Evolutionary conservation across 2,888 invertebrate species (phyloP).

Genomic region (Dolichopus griseipennis): DNA sequence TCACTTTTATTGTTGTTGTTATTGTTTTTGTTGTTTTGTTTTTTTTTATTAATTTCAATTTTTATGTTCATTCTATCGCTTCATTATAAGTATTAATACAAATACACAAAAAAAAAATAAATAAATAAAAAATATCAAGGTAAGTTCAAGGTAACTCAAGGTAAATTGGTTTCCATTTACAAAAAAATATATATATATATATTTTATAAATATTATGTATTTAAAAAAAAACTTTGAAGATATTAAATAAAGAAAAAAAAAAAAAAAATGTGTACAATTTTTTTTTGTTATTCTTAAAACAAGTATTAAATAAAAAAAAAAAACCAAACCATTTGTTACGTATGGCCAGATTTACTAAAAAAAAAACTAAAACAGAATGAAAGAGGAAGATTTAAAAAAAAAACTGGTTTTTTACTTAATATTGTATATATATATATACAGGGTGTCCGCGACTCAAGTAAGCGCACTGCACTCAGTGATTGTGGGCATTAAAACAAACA

Average conservation of each 20-base stretch:
- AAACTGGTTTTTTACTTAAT: too few species aligned
- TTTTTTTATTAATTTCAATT: not conserved
- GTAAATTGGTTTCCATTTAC: slow-evolving; percentile 3
- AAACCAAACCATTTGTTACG: too few species aligned
- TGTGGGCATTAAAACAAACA: too few species aligned
- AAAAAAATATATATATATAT: not conserved
- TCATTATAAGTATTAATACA: not conserved
- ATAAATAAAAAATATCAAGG: not conserved
- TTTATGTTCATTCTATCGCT: too few species aligned
- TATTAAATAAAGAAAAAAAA: not conserved
- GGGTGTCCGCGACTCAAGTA: too few species aligned
- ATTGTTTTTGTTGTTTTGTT: not conserved
- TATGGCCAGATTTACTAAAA: too few species aligned
- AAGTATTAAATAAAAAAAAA: too few species aligned
- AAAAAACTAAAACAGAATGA: too few species aligned
- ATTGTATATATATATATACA: too few species aligned
- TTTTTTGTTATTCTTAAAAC: not conserved
- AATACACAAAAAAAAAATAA: not conserved
- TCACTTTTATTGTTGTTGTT: not conserved
- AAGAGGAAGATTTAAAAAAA: too few species aligned
- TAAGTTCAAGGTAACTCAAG: slow-evolving; percentile 3
- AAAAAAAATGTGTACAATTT: not conserved
- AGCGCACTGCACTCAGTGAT: too few species aligned
- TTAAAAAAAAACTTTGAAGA: not conserved
- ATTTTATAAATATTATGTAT: not conserved